A percentile compares a stretch with the other conserved stretches of the same genome.
Conservation (phyloP, 2,888 invertebrate genomes). For the Dryobota labecula region DNA sequence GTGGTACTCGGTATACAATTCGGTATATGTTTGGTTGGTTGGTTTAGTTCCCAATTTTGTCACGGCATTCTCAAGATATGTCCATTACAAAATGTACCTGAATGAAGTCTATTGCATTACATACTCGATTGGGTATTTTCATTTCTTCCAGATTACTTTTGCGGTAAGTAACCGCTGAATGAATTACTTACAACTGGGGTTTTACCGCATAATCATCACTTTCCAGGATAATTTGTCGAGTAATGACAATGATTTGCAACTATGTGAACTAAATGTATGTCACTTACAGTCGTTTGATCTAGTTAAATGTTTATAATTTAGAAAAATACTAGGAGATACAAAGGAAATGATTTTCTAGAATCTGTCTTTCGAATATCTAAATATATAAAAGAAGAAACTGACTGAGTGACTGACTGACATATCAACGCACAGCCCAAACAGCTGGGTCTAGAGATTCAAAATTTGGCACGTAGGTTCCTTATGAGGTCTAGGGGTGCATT, state of each 20-base stretch:
- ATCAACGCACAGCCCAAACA: too few relatives aligned
- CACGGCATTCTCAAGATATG: neutral
- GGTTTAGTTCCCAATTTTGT: neutral
- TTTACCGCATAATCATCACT: slow-evolving; percentile 49
- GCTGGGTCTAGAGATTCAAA: too few relatives aligned
- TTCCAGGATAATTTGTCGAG: slow-evolving; percentile 48
- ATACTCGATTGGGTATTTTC: slow-evolving; percentile 29
- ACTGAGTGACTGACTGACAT: too few relatives aligned
- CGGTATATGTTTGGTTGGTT: neutral
- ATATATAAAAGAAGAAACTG: too few relatives aligned
- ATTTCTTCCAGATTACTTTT: slow-evolving; percentile 29
- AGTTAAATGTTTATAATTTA: slow-evolving; percentile 5
- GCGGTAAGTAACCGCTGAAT: slow-evolving; percentile 53
- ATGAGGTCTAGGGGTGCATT: too few relatives aligned
- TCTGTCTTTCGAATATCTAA: neutral
- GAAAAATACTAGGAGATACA: neutral
- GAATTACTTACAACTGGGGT: slow-evolving; percentile 29
- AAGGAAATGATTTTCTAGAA: neutral
- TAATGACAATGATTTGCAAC: slow-evolving; percentile 47
- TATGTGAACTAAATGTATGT: slow-evolving; percentile 25
- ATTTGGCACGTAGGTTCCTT: too few relatives aligned
- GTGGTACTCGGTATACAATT: too few relatives aligned
- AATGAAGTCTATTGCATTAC: neutral
- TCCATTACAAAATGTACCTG: neutral
- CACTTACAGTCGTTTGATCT: slow-evolving; percentile 14